Conservation (phyloP, 2,113 vertebrate genomes). For the Myiozetetes cayanensis region DNA sequence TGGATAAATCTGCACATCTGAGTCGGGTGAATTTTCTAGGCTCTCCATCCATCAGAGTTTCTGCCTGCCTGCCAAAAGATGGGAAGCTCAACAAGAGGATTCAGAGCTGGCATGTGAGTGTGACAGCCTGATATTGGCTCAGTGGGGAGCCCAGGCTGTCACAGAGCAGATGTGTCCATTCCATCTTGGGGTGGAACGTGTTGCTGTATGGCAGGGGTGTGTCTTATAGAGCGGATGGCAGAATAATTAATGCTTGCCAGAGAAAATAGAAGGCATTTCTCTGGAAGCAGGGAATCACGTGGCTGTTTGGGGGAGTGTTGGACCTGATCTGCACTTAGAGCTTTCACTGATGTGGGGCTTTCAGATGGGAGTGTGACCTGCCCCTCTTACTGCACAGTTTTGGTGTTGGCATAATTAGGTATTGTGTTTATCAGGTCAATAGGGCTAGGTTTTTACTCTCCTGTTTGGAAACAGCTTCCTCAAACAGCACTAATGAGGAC, state of each 20-base stretch:
- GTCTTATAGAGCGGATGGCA: neutral
- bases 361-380: neutral
- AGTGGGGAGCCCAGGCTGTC: neutral
- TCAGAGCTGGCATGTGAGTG: neutral
- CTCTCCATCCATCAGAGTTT: neutral
- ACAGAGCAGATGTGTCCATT: accelerated
- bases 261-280: neutral
- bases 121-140: neutral
- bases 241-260: neutral
- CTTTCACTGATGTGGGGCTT: neutral
- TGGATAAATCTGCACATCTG: neutral
- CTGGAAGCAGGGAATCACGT: neutral
- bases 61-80: neutral
- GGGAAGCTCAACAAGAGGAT: neutral
- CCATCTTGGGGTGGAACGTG: neutral
- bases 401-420: neutral
- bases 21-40: neutral
- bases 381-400: neutral
- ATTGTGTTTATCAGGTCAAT: neutral
- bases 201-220: neutral
- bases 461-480: neutral
- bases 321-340: neutral
- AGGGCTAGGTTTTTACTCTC: neutral
- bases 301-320: neutral
- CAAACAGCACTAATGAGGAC: neutral